A percentile compares a stretch with the other conserved stretches of the same genome.
Conservation (phyloP, 2,113 vertebrate genomes). For the Petaurus breviceps region DNA sequence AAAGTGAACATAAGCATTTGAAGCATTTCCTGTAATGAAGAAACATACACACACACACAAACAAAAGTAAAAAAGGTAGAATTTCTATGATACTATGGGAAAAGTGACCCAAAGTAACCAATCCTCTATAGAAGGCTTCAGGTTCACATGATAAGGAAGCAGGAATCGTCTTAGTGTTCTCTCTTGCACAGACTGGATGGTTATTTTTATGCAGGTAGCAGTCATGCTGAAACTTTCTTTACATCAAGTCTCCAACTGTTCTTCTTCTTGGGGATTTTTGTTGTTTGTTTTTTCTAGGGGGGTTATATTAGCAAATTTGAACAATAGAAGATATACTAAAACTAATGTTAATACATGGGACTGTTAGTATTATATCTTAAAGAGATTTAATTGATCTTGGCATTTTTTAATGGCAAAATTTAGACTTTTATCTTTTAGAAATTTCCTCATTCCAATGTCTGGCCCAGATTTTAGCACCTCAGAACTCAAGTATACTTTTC, state of each 20-base stretch:
- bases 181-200: background rate
- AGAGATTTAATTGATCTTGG: background rate
- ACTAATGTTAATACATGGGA: background rate
- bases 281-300: no score
- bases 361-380: background rate
- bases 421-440: background rate
- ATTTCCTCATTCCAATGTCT: background rate
- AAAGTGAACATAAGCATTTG: background rate
- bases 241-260: background rate
- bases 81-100: background rate
- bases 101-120: background rate
- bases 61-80: background rate
- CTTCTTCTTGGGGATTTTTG: background rate
- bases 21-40: background rate
- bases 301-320: background rate
- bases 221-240: background rate
- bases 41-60: background rate
- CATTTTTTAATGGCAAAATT: background rate
- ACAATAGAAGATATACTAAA: background rate
- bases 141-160: background rate
- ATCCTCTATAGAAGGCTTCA: background rate
- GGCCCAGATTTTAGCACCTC: background rate
- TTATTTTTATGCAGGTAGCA: background rate
- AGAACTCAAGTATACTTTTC: background rate
- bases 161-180: background rate